Conservation (phyloP, 2,797 vertebrate genomes). For the Linurgus olivaceus region DNA sequence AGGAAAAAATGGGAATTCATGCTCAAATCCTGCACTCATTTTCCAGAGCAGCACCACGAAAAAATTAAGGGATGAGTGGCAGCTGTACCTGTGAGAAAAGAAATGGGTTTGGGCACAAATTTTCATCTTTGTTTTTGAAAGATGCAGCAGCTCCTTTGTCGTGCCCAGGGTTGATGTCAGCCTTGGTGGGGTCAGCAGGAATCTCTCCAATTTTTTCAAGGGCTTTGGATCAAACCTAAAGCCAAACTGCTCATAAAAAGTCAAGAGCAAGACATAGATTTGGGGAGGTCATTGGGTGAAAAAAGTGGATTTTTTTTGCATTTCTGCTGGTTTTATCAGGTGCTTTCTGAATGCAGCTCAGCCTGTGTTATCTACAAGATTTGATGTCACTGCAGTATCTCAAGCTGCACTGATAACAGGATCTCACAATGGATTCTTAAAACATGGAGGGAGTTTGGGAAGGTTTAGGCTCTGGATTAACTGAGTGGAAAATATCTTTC, state of each 20-base stretch:
- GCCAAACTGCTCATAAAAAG: conserved; percentile 47
- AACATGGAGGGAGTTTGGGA: conserved; percentile 51
- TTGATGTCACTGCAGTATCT: conserved; percentile 65
- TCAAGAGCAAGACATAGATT: not conserved
- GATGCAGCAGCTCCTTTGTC: conserved; percentile 13
- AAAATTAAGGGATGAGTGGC: not conserved
- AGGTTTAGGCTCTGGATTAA: conserved; percentile 60
- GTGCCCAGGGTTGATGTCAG: not conserved
- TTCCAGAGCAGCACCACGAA: not conserved
- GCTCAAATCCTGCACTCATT: not conserved
- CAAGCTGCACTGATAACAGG: conserved; percentile 51
- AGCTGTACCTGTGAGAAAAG: not conserved
- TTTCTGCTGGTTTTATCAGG: conserved; percentile 55
- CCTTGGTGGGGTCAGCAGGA: not conserved
- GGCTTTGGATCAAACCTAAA: conserved; percentile 1
- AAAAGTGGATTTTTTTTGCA: conserved; percentile 37
- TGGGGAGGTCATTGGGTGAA: not conserved
- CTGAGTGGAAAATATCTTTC: conserved; percentile 62
- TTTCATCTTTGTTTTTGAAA: not conserved
- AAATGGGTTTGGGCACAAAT: not conserved
- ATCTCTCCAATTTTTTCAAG: not conserved
- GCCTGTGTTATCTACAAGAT: conserved; percentile 35
- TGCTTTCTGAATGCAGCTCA: conserved; percentile 46
- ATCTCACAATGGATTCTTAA: conserved; percentile 52
- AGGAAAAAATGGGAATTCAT: not conserved